Evolutionary conservation across 1,140 invertebrate genomes (phyloP), one percentile per base, ranked within the genome.

Genomic region (Melitaea cinxia): DNA sequence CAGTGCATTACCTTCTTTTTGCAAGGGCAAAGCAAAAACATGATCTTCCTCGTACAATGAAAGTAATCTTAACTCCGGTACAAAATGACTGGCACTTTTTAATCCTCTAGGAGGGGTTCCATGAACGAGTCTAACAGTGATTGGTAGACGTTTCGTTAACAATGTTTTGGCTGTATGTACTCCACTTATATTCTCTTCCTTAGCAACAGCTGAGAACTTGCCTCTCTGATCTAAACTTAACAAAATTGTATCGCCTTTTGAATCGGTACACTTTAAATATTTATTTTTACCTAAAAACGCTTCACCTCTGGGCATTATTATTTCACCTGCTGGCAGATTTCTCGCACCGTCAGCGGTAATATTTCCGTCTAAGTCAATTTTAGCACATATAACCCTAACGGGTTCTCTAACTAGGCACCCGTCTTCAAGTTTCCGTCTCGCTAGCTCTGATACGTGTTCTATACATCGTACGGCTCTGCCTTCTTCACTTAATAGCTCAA

Each of bases 401-500:
- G 95, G 95, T 81, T 98, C 97, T 39, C 98, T 93, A 0, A 98
- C 96, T 42, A 98, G 90, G 69, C 95, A 96, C 3, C 94, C 95
- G 59, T 96, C 95, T 24, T 95, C 95, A 0, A 97, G 94, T 66
- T 94, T 93, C 42, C 95, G 92, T 61, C 95, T 93, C 1, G 96
- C 93, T 54, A 99, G 84, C 85, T 98, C 96, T 33, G 93, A 92
- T 0, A 98, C 97, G 63, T 94, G 96, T 80, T 97, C 96, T 73
- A 98, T 97, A 70, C 97, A 97, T 52, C 96, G 93, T 1, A 97
- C 96, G 12, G 96, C 95, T 70, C 96, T 92, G 0, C 97, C 97
- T 82, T 98, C 97, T 89, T 99, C 97, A 81, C 96, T 98, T 21
- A 98, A 91, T 28, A 98, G 93, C 91, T 99, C 98, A 85, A 98